Conservation (phyloP, 53 echinoderm and acorn worm genomes). For the Henricia sp. region DNA sequence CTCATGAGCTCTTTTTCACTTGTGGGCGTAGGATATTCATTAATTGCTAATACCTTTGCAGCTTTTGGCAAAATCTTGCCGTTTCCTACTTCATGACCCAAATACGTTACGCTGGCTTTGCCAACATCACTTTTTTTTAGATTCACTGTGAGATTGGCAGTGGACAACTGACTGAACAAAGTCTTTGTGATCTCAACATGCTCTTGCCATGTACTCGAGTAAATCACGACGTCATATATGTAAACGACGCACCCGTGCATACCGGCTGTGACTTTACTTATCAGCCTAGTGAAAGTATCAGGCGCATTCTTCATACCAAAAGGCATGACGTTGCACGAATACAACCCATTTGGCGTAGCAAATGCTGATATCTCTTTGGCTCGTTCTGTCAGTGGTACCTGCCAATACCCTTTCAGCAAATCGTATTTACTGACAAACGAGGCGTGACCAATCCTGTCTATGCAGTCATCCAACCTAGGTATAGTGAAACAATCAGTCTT, state of each 20-base stretch:
- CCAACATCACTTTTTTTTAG: conserved; percentile 65
- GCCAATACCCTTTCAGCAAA: conserved; percentile 64
- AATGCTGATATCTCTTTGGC: conserved; percentile 66
- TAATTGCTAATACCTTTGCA: conserved; percentile 57
- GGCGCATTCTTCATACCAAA: conserved; percentile 63
- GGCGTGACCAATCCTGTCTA: conserved; percentile 52
- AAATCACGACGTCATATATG: conserved; percentile 58
- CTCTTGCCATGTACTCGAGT: conserved; percentile 41
- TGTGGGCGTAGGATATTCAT: conserved; percentile 35
- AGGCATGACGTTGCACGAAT: conserved; percentile 46
- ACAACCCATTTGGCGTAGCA: conserved; percentile 46
- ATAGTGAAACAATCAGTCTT: conserved; percentile 59
- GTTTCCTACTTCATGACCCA: conserved; percentile 62
- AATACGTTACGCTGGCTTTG: conserved; percentile 60
- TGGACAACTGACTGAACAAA: conserved; percentile 27
- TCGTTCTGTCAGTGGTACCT: conserved; percentile 48
- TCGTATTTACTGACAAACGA: conserved; percentile 49
- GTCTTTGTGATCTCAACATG: conserved; percentile 18
- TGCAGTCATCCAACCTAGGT: conserved; percentile 65
- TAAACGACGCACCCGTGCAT: conserved; percentile 16
- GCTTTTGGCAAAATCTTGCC: conserved; percentile 52
- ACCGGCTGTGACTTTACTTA: conserved; percentile 17
- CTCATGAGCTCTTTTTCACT: conserved; percentile 52
- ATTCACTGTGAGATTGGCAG: conserved; percentile 40
- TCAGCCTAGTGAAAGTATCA: conserved; percentile 45